A percentile compares a stretch with the other conserved stretches of the same genome.
phyloP scores from a whole-genome alignment of 2,888 invertebrate genomes.

The Gerosis bhagava region DNA sequence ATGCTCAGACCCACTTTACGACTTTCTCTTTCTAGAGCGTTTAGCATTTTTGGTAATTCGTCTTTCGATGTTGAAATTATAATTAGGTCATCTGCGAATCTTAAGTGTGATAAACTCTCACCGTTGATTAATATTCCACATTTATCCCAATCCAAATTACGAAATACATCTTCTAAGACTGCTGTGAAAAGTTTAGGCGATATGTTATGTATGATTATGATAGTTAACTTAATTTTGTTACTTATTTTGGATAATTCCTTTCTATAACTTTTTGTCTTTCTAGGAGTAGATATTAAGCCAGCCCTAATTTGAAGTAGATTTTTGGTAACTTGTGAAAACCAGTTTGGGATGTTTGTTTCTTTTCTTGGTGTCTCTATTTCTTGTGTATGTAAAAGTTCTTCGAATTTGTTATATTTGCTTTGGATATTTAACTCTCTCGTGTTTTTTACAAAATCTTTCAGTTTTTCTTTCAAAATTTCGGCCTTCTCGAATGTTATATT shows the following conservation, averaged over 20 bases:
- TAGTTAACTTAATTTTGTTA: background rate
- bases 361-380: background rate
- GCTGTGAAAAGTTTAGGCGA: slow-evolving; percentile 34
- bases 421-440: background rate
- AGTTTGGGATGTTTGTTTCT: background rate
- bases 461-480: background rate
- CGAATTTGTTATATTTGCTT: background rate
- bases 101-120: no score
- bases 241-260: background rate
- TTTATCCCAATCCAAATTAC: no score
- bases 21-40: slow-evolving; percentile 4
- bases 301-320: background rate
- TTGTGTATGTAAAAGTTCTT: background rate
- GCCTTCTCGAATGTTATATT: background rate
- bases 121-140: no score
- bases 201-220: no score
- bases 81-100: no score
- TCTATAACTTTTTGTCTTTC: background rate
- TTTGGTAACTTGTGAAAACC: background rate
- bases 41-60: slow-evolving; percentile 19
- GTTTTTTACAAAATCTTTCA: background rate
- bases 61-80: no score
- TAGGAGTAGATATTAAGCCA: background rate
- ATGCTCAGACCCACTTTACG: slow-evolving; percentile 19
- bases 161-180: slow-evolving; percentile 15